Base-by-base conservation (phyloP, 2,113 vertebrate genomes). In the Eclectus roratus region DNA sequence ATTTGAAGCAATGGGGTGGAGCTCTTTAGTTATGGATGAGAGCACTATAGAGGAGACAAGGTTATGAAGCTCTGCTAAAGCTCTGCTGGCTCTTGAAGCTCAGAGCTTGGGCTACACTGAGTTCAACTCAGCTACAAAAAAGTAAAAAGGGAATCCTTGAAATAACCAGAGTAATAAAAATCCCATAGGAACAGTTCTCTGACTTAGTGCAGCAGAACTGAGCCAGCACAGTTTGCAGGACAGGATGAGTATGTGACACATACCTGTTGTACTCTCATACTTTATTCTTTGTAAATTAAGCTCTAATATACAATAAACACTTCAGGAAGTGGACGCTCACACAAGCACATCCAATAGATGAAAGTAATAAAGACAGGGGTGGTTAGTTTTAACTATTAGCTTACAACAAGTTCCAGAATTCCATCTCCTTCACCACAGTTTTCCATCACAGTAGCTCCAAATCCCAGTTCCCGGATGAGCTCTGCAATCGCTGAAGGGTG, bases 401-500 rank as follows among this genome's bases (percentile, higher is more conserved):
- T 98, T 98, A 99, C 99, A 98, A 99, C 98, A 80, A 99, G 98
- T 81, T 99, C 99, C 58, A 99, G 97, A 86, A 97, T 88, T 60
- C 99, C 99, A 95, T 99, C 98, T 29, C 98, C 99, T 95, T 99
- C 98, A 46, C 98, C 98, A 13, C 98, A 98, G 96, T 99, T 98
- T 85, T 99, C 99, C 98, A 99, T 97, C 39, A 99, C 98, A 0
- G 98, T 97, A 44, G 99, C 98, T 19, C 98, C 98, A 95, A 99
- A 99, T 60, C 99, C 99, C 81, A 99, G 98, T 37, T 99, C 99
- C 91, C 94, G 98, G 49, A 99, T 99, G 78, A 98, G 98, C 82
- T 99, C 99, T 0, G 98, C 99, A 52, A 99, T 98, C 31, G 97
- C 96, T 53, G 93, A 85, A 6, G 99, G 99, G 86, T 99, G 98